These are phyloP conservation scores for Camelus dromedarius DNA, from an alignment of 2,113 vertebrate genomes.

Conservation along the genomic window DNA sequence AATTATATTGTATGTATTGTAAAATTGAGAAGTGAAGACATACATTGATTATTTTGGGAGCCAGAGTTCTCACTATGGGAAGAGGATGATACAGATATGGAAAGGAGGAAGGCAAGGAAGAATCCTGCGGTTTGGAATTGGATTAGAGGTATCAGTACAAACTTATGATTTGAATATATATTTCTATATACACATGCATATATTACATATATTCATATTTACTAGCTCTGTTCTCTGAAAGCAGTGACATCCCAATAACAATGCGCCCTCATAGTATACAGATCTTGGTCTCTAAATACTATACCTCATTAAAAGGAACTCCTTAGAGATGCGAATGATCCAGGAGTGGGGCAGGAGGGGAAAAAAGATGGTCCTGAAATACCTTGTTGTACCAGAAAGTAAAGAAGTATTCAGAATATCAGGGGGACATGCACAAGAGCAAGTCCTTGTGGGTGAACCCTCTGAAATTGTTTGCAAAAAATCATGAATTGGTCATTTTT, in stretches of 20 bases:
- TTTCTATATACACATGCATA: background rate
- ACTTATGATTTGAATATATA: background rate
- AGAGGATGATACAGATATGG: background rate
- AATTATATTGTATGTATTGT: background rate
- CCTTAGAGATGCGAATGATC: background rate
- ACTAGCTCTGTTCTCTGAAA: background rate
- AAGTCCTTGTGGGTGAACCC: background rate
- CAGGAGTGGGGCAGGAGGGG: background rate
- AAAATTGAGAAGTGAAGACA: background rate
- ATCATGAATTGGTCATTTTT: background rate
- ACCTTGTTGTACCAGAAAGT: background rate
- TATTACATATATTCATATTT: background rate
- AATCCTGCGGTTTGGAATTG: background rate
- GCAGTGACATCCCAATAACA: too few relatives aligned
- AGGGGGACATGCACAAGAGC: background rate
- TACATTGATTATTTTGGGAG: background rate
- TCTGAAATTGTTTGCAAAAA: background rate
- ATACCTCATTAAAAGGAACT: background rate
- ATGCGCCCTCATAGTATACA: too few relatives aligned
- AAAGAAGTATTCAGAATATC: too few relatives aligned
- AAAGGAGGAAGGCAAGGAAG: background rate
- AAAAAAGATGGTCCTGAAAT: background rate
- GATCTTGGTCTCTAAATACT: background rate
- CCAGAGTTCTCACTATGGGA: background rate
- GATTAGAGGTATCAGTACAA: background rate